Conservation (phyloP, 2,797 vertebrate genomes). For the Jordanella pulchra region DNA sequence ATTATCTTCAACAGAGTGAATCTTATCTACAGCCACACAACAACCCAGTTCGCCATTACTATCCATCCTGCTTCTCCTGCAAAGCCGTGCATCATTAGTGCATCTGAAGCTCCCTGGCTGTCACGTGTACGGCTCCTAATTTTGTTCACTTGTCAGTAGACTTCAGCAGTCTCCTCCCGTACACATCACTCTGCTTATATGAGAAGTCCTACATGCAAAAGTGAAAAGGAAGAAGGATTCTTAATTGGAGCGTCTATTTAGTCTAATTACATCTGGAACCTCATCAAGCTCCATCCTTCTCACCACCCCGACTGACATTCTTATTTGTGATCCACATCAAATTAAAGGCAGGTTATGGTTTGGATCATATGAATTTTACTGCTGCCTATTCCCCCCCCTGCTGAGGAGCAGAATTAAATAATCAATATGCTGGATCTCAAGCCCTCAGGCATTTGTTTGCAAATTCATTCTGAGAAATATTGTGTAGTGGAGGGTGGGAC, state of each 20-base stretch:
- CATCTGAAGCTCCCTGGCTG: background rate
- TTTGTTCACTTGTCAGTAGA: background rate
- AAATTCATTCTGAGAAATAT: constrained; percentile 33
- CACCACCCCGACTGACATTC: constrained; percentile 29
- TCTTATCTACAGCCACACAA: constrained; percentile 6
- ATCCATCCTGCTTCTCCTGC: background rate
- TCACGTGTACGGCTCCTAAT: background rate
- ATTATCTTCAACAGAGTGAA: constrained; percentile 23
- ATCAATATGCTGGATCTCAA: constrained; percentile 13
- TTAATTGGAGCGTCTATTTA: constrained; percentile 1
- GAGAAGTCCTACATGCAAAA: background rate
- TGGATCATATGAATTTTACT: constrained; percentile 22
- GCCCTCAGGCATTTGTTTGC: constrained; percentile 13
- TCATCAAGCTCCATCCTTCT: constrained; percentile 28
- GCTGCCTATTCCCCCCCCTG: background rate
- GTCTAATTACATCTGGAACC: constrained; percentile 22
- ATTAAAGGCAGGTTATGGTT: constrained; percentile 24
- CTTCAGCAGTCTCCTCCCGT: background rate
- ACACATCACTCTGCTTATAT: background rate
- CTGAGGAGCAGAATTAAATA: constrained; percentile 9
- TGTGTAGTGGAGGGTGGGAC: constrained; percentile 6
- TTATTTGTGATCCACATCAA: constrained; percentile 24
- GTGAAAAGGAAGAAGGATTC: background rate
- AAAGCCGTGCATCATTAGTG: background rate
- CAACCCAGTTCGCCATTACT: constrained; percentile 4